A percentile compares a stretch with the other conserved stretches of the same genome.
These are phyloP conservation scores for Danio albolineatus DNA, from an alignment of 2,797 vertebrate genomes.

Conservation along the genomic window DNA sequence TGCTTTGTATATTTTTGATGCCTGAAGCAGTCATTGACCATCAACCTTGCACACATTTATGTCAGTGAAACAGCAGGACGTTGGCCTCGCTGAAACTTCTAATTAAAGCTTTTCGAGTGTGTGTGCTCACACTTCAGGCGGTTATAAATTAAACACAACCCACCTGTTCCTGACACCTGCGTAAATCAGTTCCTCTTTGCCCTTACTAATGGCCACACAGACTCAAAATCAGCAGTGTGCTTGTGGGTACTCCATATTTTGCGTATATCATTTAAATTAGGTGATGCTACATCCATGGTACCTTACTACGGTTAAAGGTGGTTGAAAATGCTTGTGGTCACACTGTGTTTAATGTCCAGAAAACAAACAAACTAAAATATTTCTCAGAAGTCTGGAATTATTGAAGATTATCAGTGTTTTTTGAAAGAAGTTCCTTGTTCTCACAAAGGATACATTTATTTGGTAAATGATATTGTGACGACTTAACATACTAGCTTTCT, in stretches of 20 bases:
- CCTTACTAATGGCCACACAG: conserved; percentile 31
- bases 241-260: conserved; percentile 6
- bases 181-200: conserved; percentile 51
- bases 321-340: background rate
- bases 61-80: conserved; percentile 10
- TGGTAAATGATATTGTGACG: no score
- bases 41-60: conserved; percentile 15
- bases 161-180: conserved; percentile 65
- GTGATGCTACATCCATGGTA: background rate
- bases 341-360: background rate
- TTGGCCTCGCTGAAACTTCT: conserved; percentile 46
- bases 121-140: conserved; percentile 21
- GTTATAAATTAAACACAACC: conserved; percentile 61
- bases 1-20: conserved; percentile 8
- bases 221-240: conserved; percentile 9
- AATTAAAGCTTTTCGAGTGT: conserved; percentile 49
- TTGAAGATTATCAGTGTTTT: no score
- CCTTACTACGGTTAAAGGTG: background rate
- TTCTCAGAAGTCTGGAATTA: no score
- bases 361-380: background rate
- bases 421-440: no score
- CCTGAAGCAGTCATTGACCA: background rate
- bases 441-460: no score
- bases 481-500: no score
- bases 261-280: background rate